Evolutionary conservation across 2,888 invertebrate species (phyloP).

Genomic region (Lasioglossum oenotherae): DNA sequence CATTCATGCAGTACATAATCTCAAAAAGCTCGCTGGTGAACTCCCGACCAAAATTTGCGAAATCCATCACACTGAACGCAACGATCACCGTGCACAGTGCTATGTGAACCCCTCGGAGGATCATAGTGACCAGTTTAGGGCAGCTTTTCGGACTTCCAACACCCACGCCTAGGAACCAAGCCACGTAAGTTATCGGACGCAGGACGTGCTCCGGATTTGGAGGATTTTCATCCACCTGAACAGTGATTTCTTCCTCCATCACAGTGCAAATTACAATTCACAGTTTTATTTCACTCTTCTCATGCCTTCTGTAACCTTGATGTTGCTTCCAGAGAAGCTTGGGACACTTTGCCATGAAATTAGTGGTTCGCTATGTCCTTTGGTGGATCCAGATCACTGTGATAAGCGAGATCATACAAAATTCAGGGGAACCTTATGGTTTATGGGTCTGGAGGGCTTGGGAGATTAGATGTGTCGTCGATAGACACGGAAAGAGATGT

Average conservation of each 20-base stretch:
- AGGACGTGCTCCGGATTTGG: constrained; percentile 65
- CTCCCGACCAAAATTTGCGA: constrained; percentile 72
- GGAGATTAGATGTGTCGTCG: not conserved
- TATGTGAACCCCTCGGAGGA: constrained; percentile 72
- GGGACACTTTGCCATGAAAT: not conserved
- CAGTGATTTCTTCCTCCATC: constrained; percentile 68
- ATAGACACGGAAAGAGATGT: not conserved
- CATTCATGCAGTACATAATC: constrained; percentile 78
- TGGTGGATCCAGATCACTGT: constrained; percentile 7
- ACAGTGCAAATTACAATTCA: not conserved
- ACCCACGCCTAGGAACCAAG: constrained; percentile 76
- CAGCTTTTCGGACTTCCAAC: constrained; percentile 66
- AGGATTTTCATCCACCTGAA: constrained; percentile 60
- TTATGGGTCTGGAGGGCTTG: not conserved
- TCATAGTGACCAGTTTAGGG: constrained; percentile 64
- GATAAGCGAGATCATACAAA: constrained; percentile 37
- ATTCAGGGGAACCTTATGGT: constrained; percentile 21
- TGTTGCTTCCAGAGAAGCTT: not conserved
- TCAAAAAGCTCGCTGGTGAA: constrained; percentile 76
- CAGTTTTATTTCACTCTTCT: not conserved
- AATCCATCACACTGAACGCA: constrained; percentile 75
- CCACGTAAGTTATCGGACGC: constrained; percentile 69
- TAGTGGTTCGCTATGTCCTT: not conserved
- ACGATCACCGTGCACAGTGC: constrained; percentile 74
- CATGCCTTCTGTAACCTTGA: not conserved